Conservation (phyloP, 2,888 invertebrate species). For the Argynnis bischoffii region DNA sequence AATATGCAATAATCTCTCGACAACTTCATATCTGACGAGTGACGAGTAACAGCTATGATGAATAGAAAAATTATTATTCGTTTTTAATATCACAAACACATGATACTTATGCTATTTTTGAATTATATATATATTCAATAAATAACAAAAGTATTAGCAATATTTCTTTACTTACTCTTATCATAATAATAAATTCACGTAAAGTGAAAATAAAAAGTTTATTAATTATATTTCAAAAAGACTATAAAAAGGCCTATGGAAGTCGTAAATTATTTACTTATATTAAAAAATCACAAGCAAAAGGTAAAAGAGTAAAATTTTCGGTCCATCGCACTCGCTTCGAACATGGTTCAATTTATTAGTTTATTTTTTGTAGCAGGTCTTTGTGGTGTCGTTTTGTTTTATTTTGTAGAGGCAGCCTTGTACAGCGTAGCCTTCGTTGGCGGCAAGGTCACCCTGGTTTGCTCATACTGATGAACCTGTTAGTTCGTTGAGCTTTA, state of each 20-base stretch:
- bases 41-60: slow-evolving; percentile 22
- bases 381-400: slow-evolving; percentile 66
- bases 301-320: slow-evolving; percentile 46
- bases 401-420: slow-evolving; percentile 66
- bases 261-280: slow-evolving; percentile 10
- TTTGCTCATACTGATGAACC: slow-evolving; percentile 51
- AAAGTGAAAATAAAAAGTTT: background rate
- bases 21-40: slow-evolving; percentile 37
- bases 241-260: background rate
- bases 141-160: too few relatives aligned
- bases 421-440: slow-evolving; percentile 75
- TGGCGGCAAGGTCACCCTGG: slow-evolving; percentile 74
- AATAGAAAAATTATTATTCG: background rate
- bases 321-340: slow-evolving; percentile 57
- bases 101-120: too few relatives aligned
- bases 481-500: slow-evolving; percentile 28
- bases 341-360: slow-evolving; percentile 63
- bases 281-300: slow-evolving; percentile 36
- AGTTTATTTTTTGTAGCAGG: slow-evolving; percentile 74
- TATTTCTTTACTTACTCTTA: too few relatives aligned
- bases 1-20: slow-evolving; percentile 49
- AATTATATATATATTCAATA: too few relatives aligned
- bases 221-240: background rate
- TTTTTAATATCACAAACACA: background rate
- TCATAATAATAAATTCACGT: too few relatives aligned